Conservation (phyloP, 2,113 vertebrate species). For the Cyanoramphus novaezelandiae region DNA sequence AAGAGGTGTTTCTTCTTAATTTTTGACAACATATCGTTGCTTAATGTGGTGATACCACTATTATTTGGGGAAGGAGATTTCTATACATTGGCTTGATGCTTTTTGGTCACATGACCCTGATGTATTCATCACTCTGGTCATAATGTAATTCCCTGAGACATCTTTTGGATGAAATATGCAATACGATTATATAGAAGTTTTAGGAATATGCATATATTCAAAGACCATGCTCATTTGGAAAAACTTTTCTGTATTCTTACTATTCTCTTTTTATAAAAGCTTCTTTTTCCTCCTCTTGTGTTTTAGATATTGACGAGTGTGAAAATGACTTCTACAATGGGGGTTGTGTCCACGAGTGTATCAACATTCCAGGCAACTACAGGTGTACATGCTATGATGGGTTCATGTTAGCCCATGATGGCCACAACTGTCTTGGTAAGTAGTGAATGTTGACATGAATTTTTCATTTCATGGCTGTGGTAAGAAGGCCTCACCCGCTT, state of each 20-base stretch:
- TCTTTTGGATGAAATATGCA: not conserved
- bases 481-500: not conserved
- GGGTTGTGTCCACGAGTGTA: conserved; percentile 95
- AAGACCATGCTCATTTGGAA: rapidly evolving
- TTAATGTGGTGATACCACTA: not conserved
- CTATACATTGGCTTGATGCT: not conserved
- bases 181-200: not conserved
- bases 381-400: conserved; percentile 96
- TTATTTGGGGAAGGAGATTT: not conserved
- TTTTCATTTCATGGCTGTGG: not conserved
- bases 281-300: not conserved
- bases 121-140: not conserved
- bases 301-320: conserved; percentile 95
- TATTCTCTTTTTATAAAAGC: not conserved
- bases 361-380: conserved; percentile 99
- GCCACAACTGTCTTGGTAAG: conserved; percentile 97
- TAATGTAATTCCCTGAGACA: not conserved
- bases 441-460: not conserved
- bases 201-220: not conserved
- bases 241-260: not conserved
- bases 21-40: not conserved
- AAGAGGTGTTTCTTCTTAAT: not conserved
- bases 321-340: conserved; percentile 96
- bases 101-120: not conserved
- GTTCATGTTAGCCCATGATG: conserved; percentile 94